Base-by-base conservation (phyloP, 2,113 vertebrate species). In the Zeus faber region DNA sequence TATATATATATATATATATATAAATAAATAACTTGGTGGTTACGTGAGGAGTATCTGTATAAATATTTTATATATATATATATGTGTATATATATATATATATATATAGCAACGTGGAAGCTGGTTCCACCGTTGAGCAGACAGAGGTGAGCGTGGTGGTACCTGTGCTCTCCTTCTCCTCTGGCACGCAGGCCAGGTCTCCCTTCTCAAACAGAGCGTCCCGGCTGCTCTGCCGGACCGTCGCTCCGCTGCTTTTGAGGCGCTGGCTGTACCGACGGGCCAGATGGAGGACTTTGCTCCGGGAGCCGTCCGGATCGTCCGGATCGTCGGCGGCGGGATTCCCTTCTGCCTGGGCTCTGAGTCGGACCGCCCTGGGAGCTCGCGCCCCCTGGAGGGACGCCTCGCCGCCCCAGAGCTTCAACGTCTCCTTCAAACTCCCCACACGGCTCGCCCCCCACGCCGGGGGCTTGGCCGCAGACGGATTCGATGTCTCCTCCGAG, bases 181-280 rank as follows among this genome's bases (percentile, higher is more conserved):
- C 86, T 25, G 66, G 58, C 43, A 86, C 78, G 3, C 65, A 55
- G 7, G 82, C 9, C 33, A 70, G 4, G 6, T 40, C 56, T 26
- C 23, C 77, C 61, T 62, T 74, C 46, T 35, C 13, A 1, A 60
- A 33, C 0, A 51, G 67, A 6, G 63, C 37, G 0, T 76, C 60
- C 11, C 31, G 79, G 0, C 65, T 76, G 1, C 20, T 50, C 25
- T 68, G 35, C 33, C 52, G 49, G 1, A 65, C 26, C 24, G 2
- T 17, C 0, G 72, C 76, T 40, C 20, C 82, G 54, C 53, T 80
- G 27, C 63, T 84, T 82, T 92, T 95, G 63, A 94, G 89, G 21
- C 91, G 82, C 57, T 95, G 93, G 80, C 93, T 97, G 81, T 93
- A 98, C 58, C 91, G 91, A 6, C 93, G 91, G 0, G 93, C 94